These are phyloP conservation scores for Oxycera nigricornis DNA, from an alignment of 2,888 invertebrate species.

Conservation along the genomic window DNA sequence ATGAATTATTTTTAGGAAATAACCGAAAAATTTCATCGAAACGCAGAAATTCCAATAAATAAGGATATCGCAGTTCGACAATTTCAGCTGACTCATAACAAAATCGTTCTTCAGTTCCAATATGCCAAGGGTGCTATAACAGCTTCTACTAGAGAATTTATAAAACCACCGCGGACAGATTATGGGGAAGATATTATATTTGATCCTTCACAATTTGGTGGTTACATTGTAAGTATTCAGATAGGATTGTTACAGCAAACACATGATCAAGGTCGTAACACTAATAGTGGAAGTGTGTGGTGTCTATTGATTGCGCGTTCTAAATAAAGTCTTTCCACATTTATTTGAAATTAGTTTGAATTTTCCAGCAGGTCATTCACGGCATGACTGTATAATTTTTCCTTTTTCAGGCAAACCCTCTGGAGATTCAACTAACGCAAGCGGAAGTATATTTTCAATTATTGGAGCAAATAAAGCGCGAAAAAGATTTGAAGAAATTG, in stretches of 20 bases:
- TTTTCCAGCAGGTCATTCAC: no score
- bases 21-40: constrained; percentile 69
- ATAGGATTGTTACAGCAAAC: background rate
- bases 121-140: constrained; percentile 58
- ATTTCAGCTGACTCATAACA: constrained; percentile 68
- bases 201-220: constrained; percentile 69
- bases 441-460: constrained; percentile 71
- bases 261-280: no score
- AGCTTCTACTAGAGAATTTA: constrained; percentile 67
- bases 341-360: no score
- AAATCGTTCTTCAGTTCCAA: constrained; percentile 60
- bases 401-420: constrained; percentile 66
- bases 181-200: constrained; percentile 72
- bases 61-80: constrained; percentile 72
- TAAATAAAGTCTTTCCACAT: no score
- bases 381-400: background rate
- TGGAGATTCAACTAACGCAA: constrained; percentile 67
- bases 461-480: constrained; percentile 68
- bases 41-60: constrained; percentile 65
- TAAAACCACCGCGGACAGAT: constrained; percentile 74
- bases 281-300: no score
- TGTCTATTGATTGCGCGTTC: no score
- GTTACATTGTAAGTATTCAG: constrained; percentile 67
- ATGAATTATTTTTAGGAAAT: constrained; percentile 62
- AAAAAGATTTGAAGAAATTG: constrained; percentile 66